Evolutionary conservation across 2,113 vertebrate species (phyloP).

Genomic region (Stegostoma tigrinum): DNA sequence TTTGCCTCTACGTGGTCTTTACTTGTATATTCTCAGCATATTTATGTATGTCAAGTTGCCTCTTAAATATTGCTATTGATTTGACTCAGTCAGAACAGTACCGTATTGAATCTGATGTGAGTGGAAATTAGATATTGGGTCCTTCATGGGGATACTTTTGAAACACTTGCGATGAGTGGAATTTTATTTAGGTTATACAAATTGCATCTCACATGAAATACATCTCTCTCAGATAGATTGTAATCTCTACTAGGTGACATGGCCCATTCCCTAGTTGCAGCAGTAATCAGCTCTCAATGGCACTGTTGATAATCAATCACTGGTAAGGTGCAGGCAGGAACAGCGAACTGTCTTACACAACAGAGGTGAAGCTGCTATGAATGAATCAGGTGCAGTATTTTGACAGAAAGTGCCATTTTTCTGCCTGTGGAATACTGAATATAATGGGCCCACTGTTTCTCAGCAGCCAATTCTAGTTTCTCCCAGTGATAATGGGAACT

Average conservation of each 20-base stretch:
- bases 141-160: background rate
- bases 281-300: background rate
- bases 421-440: background rate
- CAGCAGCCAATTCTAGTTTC: background rate
- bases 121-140: background rate
- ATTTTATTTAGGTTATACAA: background rate
- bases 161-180: background rate
- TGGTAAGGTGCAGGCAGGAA: background rate
- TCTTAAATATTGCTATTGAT: too few relatives aligned
- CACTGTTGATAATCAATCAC: background rate
- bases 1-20: too few relatives aligned
- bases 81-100: too few relatives aligned
- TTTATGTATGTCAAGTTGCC: too few relatives aligned
- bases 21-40: too few relatives aligned
- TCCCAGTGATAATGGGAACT: too few relatives aligned
- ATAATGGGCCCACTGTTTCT: background rate
- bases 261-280: background rate
- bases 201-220: background rate
- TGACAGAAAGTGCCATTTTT: background rate
- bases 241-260: background rate
- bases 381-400: background rate
- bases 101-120: background rate
- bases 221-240: background rate
- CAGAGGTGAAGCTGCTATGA: background rate
- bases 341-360: background rate